Conservation (phyloP, 2,113 vertebrate species). For the Myodes glareolus region DNA sequence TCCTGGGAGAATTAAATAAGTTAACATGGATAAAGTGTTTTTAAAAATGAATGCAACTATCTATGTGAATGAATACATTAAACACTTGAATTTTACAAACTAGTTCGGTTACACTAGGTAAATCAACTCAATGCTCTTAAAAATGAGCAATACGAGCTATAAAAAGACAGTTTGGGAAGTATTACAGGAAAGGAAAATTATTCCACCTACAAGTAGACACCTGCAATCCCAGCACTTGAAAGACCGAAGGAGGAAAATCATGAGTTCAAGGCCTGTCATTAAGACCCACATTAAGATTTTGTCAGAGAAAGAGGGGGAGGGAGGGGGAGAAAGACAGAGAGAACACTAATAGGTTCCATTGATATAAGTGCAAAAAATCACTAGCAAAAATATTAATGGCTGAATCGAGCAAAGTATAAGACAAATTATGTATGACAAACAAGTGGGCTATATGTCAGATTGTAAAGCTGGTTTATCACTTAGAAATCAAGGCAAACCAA, state of each 20-base stretch:
- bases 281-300: neutral
- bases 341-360: neutral
- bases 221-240: neutral
- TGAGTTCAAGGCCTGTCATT: neutral
- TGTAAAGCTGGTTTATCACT: neutral
- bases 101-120: neutral
- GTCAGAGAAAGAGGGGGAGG: neutral
- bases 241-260: neutral
- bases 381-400: neutral
- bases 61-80: no score
- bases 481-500: neutral
- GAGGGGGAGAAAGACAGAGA: neutral
- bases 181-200: neutral
- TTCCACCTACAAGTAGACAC: neutral
- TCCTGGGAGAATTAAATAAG: neutral
- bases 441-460: neutral
- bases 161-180: neutral
- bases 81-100: neutral
- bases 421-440: neutral
- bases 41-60: neutral
- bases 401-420: neutral
- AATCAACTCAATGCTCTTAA: neutral
- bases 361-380: neutral
- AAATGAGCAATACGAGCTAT: neutral
- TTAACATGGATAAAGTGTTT: neutral